A percentile compares a stretch with the other conserved stretches of the same genome.
Evolutionary conservation across 2,797 vertebrate species (phyloP).

Genomic region (Xiphophorus birchmanni): DNA sequence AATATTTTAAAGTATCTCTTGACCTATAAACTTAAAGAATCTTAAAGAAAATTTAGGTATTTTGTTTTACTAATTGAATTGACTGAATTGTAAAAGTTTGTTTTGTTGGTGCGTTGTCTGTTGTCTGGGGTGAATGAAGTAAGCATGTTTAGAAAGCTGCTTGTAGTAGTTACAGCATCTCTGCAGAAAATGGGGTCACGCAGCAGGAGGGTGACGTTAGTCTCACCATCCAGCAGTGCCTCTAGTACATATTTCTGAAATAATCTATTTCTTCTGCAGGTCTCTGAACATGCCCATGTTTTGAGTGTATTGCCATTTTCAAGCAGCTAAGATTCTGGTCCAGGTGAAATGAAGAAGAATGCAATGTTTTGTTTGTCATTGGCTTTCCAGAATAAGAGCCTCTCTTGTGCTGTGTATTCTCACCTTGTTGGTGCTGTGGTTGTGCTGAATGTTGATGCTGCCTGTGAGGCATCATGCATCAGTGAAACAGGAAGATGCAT

Average conservation of each 20-base stretch:
- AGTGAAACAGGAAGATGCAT: conserved; percentile 22
- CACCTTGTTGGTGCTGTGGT: not conserved
- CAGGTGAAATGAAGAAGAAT: not conserved
- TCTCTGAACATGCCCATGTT: not conserved
- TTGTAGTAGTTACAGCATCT: not conserved
- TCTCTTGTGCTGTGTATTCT: not conserved
- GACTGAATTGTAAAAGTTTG: not conserved
- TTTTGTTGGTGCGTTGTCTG: not conserved
- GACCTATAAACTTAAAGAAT: not conserved
- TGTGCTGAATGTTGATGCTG: conserved; percentile 1
- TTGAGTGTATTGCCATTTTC: not conserved
- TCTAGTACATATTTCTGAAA: not conserved
- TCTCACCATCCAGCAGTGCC: not conserved
- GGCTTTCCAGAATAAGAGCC: not conserved
- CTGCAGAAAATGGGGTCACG: not conserved
- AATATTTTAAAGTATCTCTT: not conserved
- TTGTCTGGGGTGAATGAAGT: conserved; percentile 3
- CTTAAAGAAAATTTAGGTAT: not conserved
- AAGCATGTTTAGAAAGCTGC: not conserved
- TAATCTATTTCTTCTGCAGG: not conserved
- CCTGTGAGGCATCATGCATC: not conserved
- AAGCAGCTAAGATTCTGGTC: not conserved
- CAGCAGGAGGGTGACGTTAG: not conserved
- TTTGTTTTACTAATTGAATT: not conserved
- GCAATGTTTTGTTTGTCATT: not conserved